Conservation (phyloP, 2,888 invertebrate species). For the Zelleria hepariella region DNA sequence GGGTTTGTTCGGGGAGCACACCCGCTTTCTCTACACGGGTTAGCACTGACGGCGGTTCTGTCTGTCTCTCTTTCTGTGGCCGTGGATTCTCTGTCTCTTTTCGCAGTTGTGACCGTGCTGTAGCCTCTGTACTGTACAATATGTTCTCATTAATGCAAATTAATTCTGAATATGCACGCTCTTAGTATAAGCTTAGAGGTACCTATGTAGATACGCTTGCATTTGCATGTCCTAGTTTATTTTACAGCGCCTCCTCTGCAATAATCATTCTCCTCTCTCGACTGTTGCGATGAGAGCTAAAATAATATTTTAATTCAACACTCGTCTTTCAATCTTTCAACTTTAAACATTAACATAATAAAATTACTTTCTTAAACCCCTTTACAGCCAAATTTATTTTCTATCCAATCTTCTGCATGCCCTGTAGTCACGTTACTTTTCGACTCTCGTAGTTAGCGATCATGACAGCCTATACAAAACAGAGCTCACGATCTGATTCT, state of each 20-base stretch:
- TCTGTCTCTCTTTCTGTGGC: constrained; percentile 74
- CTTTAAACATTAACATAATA: not conserved
- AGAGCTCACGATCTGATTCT: constrained; percentile 18
- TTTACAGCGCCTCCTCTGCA: constrained; percentile 1
- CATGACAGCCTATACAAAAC: not conserved
- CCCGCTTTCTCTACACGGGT: constrained; percentile 57
- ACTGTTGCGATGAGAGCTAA: not conserved
- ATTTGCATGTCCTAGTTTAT: constrained; percentile 13
- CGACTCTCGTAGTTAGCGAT: not conserved
- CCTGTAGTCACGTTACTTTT: not conserved
- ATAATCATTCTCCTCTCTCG: constrained; percentile 1
- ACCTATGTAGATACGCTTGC: constrained; percentile 8
- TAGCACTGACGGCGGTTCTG: constrained; percentile 70
- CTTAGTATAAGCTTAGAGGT: constrained; percentile 3
- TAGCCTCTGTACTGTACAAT: constrained; percentile 27
- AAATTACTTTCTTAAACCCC: not conserved
- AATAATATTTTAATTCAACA: not conserved
- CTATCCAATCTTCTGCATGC: not conserved
- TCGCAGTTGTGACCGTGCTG: constrained; percentile 15
- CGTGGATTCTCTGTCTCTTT: constrained; percentile 52
- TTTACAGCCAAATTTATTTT: not conserved
- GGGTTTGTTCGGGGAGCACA: constrained; percentile 39
- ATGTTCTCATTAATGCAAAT: constrained; percentile 4
- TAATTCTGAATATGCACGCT: constrained; percentile 6
- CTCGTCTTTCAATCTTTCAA: not conserved